Evolutionary conservation across 1,140 invertebrate species (phyloP), one percentile per base, ranked within the genome.

Genomic region (Tetramorium alpestre): DNA sequence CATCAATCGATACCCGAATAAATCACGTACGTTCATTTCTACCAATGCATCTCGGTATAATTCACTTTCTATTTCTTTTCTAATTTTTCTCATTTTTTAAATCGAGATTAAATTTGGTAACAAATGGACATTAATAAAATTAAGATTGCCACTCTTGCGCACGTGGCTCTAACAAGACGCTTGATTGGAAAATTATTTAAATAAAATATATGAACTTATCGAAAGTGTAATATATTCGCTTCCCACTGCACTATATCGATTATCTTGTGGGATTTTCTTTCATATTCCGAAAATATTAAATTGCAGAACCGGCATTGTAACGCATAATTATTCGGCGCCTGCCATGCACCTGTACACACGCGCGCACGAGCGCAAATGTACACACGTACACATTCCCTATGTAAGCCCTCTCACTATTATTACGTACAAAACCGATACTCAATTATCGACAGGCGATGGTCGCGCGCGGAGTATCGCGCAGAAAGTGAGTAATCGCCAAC

Each of bases 401-500:
- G 64, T 44, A 44, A 70, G 10, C 38, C 8, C 11, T 62, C 25
- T 73, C 65, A 25, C 41, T 73, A 47, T 73, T 70, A 84, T 84
- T 73, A 84, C 54, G 18, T 47, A 60, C 51, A 73, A 84, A 84
- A 73, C 69, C 69, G 54, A 84, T 84, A 84, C 80, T 84, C 80
- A 73, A 84, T 84, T 84, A 84, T 84, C 69, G 80, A 82, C 80
- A 58, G 51, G 51, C 51, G 67, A 84, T 73, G 41, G 80, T 73
- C 80, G 80, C 67, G 67, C 69, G 69, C 51, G n/a, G 80, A 82
- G 67, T 73, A 82, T 82, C 80, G 80, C 38, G 51, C 80, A 84
- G 80, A 84, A 84, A 73, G 80, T 82, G 80, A 82, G 80, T 84
- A 84, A 84, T 84, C 69, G 80, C 69, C 69, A 73, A 84, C 80